These are phyloP conservation scores for Oconnorella tubifera DNA, from an alignment of 2,888 invertebrate species.

Conservation along the genomic window DNA sequence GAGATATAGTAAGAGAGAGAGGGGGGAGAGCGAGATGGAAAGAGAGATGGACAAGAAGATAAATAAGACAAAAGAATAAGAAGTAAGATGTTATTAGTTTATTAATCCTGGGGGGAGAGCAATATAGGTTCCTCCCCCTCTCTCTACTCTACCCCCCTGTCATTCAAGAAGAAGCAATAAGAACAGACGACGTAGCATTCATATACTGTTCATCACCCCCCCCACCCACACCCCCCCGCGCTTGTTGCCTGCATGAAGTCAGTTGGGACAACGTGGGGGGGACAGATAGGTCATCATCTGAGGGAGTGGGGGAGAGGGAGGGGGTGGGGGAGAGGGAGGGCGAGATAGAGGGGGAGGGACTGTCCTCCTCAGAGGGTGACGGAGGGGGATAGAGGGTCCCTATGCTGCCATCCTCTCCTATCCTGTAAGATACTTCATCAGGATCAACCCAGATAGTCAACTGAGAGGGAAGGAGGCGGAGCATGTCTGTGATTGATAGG, in stretches of 20 bases:
- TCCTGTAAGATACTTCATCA: conserved; percentile 67
- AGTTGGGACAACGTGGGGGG: background rate
- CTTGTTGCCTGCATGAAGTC: background rate
- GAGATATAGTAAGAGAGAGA: background rate
- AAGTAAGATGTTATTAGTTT: background rate
- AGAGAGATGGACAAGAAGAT: background rate
- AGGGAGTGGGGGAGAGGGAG: background rate
- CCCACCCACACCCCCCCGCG: background rate
- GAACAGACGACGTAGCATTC: background rate
- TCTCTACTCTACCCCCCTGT: background rate
- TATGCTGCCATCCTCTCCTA: conserved; percentile 66
- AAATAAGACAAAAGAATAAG: background rate
- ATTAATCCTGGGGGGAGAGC: background rate
- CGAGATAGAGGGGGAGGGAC: background rate
- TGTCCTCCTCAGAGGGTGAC: background rate
- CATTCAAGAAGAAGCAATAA: background rate
- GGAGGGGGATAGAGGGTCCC: conserved; percentile 58
- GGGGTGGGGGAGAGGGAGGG: background rate
- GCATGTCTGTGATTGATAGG: conserved; percentile 60
- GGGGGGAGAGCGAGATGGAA: background rate
- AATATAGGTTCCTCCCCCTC: background rate
- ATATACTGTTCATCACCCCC: background rate
- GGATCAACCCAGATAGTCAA: conserved; percentile 78
- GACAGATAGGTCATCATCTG: background rate
- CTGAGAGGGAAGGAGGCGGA: conserved; percentile 67